phyloP scores from a whole-genome alignment of 2,888 invertebrate genomes.

The Crioceris asparagi region DNA sequence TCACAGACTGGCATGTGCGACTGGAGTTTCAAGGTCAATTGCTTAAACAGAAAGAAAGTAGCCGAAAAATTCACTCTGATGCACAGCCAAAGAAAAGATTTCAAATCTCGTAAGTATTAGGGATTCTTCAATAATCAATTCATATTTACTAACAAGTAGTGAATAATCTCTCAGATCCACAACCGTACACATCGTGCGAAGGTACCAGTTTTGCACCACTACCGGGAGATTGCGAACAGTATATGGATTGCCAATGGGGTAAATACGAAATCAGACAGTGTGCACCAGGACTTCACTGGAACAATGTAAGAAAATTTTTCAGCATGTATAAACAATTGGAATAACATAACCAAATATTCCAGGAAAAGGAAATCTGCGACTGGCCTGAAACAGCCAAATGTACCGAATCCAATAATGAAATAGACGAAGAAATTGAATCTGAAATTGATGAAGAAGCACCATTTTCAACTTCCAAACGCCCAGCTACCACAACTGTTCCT shows the following conservation, averaged over 20 bases:
- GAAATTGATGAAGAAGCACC: conserved; percentile 10
- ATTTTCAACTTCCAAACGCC: conserved; percentile 12
- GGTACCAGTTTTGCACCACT: conserved; percentile 54
- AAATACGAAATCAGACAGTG: conserved; percentile 62
- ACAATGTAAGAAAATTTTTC: conserved; percentile 41
- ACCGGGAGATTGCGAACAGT: conserved; percentile 61
- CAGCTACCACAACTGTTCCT: conserved; percentile 19
- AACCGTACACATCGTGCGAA: conserved; percentile 45
- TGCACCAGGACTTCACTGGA: conserved; percentile 63
- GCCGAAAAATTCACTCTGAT: conserved; percentile 20
- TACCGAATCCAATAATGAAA: conserved; percentile 14
- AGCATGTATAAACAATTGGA: too few species aligned
- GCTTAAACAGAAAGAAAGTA: conserved; percentile 33
- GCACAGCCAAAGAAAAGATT: conserved; percentile 6
- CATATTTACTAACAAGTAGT: too few species aligned
- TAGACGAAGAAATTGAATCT: conserved; percentile 6
- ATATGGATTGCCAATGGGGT: conserved; percentile 70
- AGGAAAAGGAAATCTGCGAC: conserved; percentile 56
- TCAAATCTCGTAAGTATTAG: neutral
- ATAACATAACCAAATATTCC: too few species aligned
- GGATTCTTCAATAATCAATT: too few species aligned
- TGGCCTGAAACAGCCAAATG: conserved; percentile 62
- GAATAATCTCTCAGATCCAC: conserved; percentile 15
- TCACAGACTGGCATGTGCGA: conserved; percentile 58
- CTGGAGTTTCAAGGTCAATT: conserved; percentile 58